Percentiles rank a stretch among this genome's conserved stretches.
These are phyloP conservation scores for Lagodon rhomboides DNA, from an alignment of 2,797 vertebrate species.

Conservation along the genomic window DNA sequence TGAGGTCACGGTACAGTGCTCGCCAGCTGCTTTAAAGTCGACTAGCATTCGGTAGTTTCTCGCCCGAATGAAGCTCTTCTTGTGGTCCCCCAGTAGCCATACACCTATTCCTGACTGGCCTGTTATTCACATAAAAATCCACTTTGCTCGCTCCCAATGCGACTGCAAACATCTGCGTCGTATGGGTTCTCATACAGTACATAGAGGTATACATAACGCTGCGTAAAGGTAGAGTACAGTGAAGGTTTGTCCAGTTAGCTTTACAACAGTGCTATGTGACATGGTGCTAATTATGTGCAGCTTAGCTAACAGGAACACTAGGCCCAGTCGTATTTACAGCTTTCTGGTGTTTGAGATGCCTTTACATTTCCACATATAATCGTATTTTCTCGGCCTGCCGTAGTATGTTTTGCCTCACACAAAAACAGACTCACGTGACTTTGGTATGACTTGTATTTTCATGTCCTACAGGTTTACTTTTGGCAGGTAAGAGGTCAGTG, in stretches of 20 bases:
- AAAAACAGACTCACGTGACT: background rate
- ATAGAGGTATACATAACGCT: no score
- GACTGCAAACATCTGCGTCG: background rate
- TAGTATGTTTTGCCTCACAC: slow-evolving; percentile 1
- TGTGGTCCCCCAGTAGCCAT: background rate
- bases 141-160: background rate
- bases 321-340: slow-evolving; percentile 48
- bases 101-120: background rate
- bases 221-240: background rate
- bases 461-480: slow-evolving; percentile 28
- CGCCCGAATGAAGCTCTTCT: background rate
- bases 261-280: slow-evolving; percentile 24
- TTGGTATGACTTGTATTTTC: slow-evolving; percentile 10
- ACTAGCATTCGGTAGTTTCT: slow-evolving; percentile 33
- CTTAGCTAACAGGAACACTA: slow-evolving; percentile 49
- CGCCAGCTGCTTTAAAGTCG: slow-evolving; percentile 21
- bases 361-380: background rate
- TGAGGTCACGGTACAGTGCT: slow-evolving; percentile 30
- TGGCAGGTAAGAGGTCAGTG: slow-evolving; percentile 13
- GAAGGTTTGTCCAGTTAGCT: slow-evolving; percentile 34
- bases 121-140: slow-evolving; percentile 4
- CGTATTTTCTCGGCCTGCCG: background rate
- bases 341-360: slow-evolving; percentile 5
- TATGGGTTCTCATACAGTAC: background rate
- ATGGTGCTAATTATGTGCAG: slow-evolving; percentile 60